phyloP scores from a whole-genome alignment of 2,888 invertebrate species.

The Rhingia rostrata region DNA sequence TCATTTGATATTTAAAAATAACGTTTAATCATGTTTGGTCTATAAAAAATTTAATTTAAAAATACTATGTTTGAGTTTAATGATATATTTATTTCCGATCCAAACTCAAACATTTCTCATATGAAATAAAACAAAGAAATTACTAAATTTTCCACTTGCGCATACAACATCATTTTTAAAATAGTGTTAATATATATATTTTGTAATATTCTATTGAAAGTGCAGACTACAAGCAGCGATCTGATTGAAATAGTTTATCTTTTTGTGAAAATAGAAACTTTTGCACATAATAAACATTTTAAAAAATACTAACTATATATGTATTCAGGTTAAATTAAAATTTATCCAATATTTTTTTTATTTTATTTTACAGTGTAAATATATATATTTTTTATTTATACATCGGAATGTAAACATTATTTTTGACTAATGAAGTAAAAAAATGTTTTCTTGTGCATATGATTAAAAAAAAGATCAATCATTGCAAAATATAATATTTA shows the following conservation, averaged over 20 bases:
- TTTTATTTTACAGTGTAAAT: conserved; percentile 41
- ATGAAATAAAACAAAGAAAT: background rate
- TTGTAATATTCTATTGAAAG: conserved; percentile 11
- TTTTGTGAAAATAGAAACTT: conserved; percentile 31
- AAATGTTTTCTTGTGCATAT: background rate
- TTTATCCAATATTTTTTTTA: too few relatives aligned
- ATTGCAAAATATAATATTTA: background rate
- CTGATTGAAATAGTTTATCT: background rate
- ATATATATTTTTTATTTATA: conserved; percentile 28
- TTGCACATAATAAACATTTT: conserved; percentile 19
- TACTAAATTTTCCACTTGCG: background rate
- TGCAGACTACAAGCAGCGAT: conserved; percentile 50
- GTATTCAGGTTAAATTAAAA: conserved; percentile 11
- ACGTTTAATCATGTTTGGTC: background rate
- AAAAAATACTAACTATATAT: conserved; percentile 9
- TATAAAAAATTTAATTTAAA: background rate
- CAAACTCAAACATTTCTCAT: conserved; percentile 58
- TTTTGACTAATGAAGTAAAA: conserved; percentile 1
- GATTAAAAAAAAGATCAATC: background rate
- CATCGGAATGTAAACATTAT: conserved; percentile 18
- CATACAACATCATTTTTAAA: background rate
- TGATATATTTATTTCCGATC: conserved; percentile 70
- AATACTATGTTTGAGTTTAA: conserved; percentile 58
- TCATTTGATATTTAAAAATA: background rate
- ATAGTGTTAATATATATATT: background rate